Base-by-base conservation (phyloP, 2,888 invertebrate genomes). In the Drosophila mulleri region DNA sequence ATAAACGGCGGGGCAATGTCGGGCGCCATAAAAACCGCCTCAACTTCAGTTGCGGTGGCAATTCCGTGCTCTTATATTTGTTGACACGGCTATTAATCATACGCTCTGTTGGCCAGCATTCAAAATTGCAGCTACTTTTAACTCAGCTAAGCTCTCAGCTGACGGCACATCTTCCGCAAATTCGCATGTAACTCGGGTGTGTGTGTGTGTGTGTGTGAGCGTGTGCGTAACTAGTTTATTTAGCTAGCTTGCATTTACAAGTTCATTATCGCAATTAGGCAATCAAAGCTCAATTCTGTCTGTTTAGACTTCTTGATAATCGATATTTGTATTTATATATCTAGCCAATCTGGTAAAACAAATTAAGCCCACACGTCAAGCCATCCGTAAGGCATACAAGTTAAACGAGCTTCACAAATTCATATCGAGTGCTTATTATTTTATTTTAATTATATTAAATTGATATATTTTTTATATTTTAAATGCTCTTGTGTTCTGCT, bases 31-130 rank as follows among this genome's bases (percentile, higher is more conserved):
- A 47, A 54, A 52, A 35, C 37, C 35, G 39, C 23, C 32, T 44
- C 37, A 39, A 41, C 61, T 58, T 45, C 57, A 35, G 58, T 20
- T 58, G 42, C 37, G 62, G 56, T 64, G 45, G 73, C 48, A 53
- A 11, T 41, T 67, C 58, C 26, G 26, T 57, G 53, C 84, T 81
- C 83, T 88, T 88, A 85, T 88, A 82, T 73, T 29, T 58, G 70
- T 53, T 60, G 65, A 58, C 52, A 60, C 50, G 52, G 20, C n/a
- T 42, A 81, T 88, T 73, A 75, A 64, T 77, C 81, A 88, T 88
- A 83, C 83, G 88, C 81, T 77, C 81, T 32, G 82, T 80, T 73
- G 82, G 62, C 56, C 75, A 62, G 69, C 50, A 56, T 61, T 48
- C 14, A 72, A 80, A 77, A 57, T 65, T 42, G 29, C 48, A 32